phyloP scores from a whole-genome alignment of 2,113 vertebrate genomes.

The Picathartes gymnocephalus region DNA sequence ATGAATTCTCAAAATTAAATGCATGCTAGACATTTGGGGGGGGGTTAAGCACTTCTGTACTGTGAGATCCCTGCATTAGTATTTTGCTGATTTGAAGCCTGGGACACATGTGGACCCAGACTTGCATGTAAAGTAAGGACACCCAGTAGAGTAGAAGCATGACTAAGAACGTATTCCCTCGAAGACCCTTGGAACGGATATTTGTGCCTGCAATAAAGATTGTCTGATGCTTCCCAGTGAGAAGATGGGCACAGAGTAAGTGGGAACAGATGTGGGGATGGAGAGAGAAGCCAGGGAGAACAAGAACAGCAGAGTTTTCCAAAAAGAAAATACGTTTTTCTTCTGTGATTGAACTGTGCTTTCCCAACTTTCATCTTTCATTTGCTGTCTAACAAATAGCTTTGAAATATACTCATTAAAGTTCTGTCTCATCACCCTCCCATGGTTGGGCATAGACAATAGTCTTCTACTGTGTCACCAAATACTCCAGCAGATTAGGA shows the following conservation, averaged over 20 bases:
- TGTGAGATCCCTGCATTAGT: neutral
- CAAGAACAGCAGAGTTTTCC: neutral
- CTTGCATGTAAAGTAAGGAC: slow-evolving; percentile 2
- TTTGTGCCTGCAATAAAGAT: slow-evolving; percentile 40
- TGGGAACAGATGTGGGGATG: slow-evolving; percentile 43
- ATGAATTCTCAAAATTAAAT: neutral
- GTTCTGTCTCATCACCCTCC: slow-evolving; percentile 16
- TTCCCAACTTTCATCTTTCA: slow-evolving; percentile 54
- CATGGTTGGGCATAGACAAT: neutral
- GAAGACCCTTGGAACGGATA: neutral
- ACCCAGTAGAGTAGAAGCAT: neutral
- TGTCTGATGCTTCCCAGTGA: slow-evolving; percentile 36
- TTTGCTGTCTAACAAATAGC: slow-evolving; percentile 51
- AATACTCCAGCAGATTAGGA: neutral
- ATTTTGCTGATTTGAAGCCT: neutral
- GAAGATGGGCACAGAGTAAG: slow-evolving; percentile 39
- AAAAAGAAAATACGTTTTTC: slow-evolving; percentile 29
- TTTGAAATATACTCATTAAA: slow-evolving; percentile 29
- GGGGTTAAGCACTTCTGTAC: neutral
- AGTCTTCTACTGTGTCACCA: slow-evolving; percentile 18
- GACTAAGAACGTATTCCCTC: slow-evolving; percentile 31
- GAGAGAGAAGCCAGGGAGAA: slow-evolving; percentile 2
- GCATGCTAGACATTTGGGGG: neutral
- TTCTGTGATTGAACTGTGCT: slow-evolving; percentile 34
- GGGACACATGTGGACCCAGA: neutral